A percentile compares a stretch with the other conserved stretches of the same genome.
These are phyloP conservation scores for Hippocampus barbouri DNA, from an alignment of 2,113 vertebrate genomes.

Conservation along the genomic window DNA sequence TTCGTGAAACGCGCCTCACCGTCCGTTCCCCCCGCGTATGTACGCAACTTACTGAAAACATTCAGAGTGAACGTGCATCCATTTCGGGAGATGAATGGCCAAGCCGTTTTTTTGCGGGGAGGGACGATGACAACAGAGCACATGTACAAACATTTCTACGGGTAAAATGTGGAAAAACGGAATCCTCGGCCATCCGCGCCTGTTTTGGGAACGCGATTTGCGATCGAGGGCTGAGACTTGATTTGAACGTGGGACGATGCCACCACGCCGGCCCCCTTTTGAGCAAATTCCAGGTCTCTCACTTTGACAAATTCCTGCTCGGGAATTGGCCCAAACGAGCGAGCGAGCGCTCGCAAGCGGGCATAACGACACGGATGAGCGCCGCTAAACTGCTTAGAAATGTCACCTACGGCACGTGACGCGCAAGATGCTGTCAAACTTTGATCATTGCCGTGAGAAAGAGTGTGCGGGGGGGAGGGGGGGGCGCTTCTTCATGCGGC, in stretches of 20 bases:
- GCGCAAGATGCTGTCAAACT: not conserved
- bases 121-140: too few species aligned
- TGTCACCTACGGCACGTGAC: not conserved
- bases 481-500: not conserved
- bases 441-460: not conserved
- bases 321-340: not conserved
- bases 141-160: too few species aligned
- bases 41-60: too few species aligned
- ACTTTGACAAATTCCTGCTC: not conserved
- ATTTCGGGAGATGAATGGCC: too few species aligned
- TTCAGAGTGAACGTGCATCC: too few species aligned
- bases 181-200: too few species aligned
- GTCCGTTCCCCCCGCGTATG: too few species aligned
- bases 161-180: too few species aligned
- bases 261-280: not conserved
- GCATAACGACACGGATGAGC: not conserved
- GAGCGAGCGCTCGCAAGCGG: not conserved
- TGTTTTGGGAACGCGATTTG: too few species aligned
- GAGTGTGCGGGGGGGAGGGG: not conserved
- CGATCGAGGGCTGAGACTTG: too few species aligned
- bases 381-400: not conserved
- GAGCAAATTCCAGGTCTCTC: not conserved
- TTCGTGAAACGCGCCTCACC: too few species aligned
- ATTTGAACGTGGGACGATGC: not conserved
- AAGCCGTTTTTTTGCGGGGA: too few species aligned